A percentile compares a stretch with the other conserved stretches of the same genome.
Conservation (phyloP, 2,888 invertebrate species). For the Lepidonotus clava region DNA sequence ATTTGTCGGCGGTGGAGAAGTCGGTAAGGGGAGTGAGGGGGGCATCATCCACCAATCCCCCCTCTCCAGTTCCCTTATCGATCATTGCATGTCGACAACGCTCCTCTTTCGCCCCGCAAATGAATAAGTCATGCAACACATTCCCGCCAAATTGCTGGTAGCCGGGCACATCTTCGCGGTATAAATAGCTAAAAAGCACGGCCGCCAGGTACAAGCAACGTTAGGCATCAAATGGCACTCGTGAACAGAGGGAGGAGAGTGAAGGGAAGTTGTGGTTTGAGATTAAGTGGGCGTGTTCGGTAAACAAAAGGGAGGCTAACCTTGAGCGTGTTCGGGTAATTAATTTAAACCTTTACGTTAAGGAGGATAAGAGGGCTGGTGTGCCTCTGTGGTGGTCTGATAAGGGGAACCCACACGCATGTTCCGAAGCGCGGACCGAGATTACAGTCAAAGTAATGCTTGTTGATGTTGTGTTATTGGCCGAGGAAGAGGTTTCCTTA, state of each 20-base stretch:
- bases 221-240: neutral
- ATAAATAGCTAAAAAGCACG: conserved; percentile 8
- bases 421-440: neutral
- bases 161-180: neutral
- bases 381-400: neutral
- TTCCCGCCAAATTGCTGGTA: conserved; percentile 23
- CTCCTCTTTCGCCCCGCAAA: neutral
- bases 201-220: neutral
- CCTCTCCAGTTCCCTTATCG: neutral
- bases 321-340: neutral
- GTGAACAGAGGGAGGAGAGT: too few species aligned
- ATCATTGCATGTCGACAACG: conserved; percentile 17
- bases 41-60: neutral
- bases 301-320: neutral
- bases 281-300: neutral
- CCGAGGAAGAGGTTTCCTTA: too few species aligned
- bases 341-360: neutral
- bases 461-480: too few species aligned
- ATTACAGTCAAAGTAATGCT: too few species aligned
- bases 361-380: neutral
- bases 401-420: neutral
- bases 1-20: conserved; percentile 4
- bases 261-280: too few species aligned
- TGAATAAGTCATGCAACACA: conserved; percentile 19
- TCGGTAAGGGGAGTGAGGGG: too few species aligned